Evolutionary conservation across 2,113 vertebrate species (phyloP).

Genomic region (Amblyopsis rosae): DNA sequence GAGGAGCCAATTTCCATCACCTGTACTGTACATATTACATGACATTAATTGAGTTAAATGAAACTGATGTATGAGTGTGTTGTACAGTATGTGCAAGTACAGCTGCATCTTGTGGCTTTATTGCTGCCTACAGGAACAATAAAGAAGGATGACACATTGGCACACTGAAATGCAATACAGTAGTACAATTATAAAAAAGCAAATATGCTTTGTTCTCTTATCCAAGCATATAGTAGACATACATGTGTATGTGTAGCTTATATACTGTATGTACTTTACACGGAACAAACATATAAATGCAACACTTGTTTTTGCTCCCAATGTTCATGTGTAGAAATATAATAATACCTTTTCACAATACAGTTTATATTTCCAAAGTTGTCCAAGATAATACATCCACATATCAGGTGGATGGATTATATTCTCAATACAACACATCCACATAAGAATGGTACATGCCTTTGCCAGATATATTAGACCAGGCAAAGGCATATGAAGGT

Average conservation of each 20-base stretch:
- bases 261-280: background rate
- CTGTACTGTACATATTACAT: too few relatives aligned
- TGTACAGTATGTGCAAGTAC: conserved; percentile 6
- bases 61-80: conserved; percentile 37
- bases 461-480: too few relatives aligned
- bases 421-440: too few relatives aligned
- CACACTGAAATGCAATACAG: background rate
- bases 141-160: background rate
- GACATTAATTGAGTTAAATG: background rate
- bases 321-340: too few relatives aligned
- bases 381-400: too few relatives aligned
- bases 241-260: background rate
- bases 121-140: conserved; percentile 27
- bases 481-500: too few relatives aligned
- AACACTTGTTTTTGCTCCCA: too few relatives aligned
- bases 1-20: conserved; percentile 30
- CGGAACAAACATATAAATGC: too few relatives aligned
- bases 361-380: too few relatives aligned
- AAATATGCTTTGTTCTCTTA: background rate
- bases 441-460: too few relatives aligned
- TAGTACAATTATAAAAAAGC: conserved; percentile 1
- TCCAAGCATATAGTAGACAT: background rate
- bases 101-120: conserved; percentile 21
- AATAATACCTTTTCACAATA: too few relatives aligned
- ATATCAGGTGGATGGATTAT: too few relatives aligned